phyloP scores from a whole-genome alignment of 1,140 invertebrate species.

The Platorchestia sp. region DNA sequence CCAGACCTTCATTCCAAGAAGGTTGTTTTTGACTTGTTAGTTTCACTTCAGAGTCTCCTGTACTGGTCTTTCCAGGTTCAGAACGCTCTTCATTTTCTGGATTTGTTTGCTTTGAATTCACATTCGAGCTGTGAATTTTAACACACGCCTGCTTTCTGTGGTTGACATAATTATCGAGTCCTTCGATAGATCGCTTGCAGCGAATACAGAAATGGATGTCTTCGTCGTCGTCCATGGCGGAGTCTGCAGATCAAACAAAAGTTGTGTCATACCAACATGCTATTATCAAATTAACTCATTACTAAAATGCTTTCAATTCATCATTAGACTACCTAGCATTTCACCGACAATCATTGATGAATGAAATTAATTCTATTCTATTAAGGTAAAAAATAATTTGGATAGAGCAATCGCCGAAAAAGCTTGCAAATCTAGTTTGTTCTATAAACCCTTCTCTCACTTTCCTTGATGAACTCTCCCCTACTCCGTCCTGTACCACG shows the following conservation, averaged over 20 bases:
- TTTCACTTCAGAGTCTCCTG: background rate
- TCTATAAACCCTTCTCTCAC: too few relatives aligned
- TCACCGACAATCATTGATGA: background rate
- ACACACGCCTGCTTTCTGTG: conserved; percentile 3
- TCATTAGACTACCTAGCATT: background rate
- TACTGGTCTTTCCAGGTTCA: background rate
- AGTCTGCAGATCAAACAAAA: background rate
- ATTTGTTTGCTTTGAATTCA: background rate
- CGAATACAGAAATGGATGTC: conserved; percentile 32
- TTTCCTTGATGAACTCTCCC: too few relatives aligned
- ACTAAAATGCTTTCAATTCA: background rate
- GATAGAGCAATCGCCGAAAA: background rate
- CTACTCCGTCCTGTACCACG: too few relatives aligned
- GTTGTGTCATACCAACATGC: background rate
- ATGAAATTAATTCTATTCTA: background rate
- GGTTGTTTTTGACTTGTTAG: background rate
- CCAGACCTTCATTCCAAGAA: conserved; percentile 26
- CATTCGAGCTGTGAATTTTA: background rate
- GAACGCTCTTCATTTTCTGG: background rate
- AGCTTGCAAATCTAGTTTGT: background rate
- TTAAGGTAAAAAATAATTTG: background rate
- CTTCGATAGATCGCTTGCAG: conserved; percentile 17
- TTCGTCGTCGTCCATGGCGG: background rate
- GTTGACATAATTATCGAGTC: conserved; percentile 7
- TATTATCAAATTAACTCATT: background rate